Percentiles rank a stretch among this genome's conserved stretches.
Conservation (phyloP, 1,140 invertebrate species). For the Eurytemora carolleeae region DNA sequence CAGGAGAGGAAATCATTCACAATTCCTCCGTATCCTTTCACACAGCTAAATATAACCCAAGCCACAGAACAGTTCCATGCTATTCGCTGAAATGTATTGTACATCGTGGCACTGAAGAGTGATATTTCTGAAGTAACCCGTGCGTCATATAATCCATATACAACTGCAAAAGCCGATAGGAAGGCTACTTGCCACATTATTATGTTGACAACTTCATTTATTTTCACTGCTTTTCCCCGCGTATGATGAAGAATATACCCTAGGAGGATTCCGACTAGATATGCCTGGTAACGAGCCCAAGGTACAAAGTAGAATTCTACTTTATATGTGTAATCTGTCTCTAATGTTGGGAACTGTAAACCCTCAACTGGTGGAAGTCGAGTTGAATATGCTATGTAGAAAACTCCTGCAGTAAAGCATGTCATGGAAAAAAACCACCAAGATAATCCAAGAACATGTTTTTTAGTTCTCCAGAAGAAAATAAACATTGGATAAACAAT, state of each 20-base stretch:
- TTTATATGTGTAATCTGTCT: neutral
- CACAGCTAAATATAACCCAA: constrained; percentile 54
- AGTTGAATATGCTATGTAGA: neutral
- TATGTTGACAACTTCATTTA: neutral
- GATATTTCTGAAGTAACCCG: neutral
- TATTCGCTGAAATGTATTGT: constrained; percentile 29
- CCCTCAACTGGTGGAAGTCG: neutral
- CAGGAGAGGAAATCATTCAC: constrained; percentile 54
- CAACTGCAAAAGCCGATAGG: neutral
- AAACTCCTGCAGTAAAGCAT: neutral
- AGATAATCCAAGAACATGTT: neutral
- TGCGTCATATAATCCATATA: neutral
- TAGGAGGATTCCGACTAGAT: neutral
- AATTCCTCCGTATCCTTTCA: constrained; percentile 33
- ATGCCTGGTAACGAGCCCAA: neutral
- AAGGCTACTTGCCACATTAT: neutral
- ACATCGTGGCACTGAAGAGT: neutral
- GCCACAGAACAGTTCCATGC: constrained; percentile 37
- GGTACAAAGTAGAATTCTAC: neutral
- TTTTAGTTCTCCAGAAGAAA: neutral
- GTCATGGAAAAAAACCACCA: neutral
- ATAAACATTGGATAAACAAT: neutral
- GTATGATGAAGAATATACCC: neutral
- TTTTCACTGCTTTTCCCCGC: neutral
- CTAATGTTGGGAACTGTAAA: neutral